A percentile compares a stretch with the other conserved stretches of the same genome.
These are phyloP conservation scores for Paracentrotus lividus DNA, from an alignment of 53 echinoderm and acorn worm genomes.

Conservation along the genomic window DNA sequence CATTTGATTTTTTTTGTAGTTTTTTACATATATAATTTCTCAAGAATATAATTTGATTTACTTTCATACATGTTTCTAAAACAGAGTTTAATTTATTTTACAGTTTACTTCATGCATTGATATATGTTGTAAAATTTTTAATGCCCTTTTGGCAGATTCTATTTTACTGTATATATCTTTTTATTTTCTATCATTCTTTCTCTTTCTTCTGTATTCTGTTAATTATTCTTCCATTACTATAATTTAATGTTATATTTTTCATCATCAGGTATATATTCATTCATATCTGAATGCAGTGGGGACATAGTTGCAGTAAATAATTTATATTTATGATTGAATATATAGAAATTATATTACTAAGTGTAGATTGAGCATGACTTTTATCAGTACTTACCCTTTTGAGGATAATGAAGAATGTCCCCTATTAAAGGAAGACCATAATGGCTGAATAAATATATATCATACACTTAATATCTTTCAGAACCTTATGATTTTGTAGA, in stretches of 20 bases:
- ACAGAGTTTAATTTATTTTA: no score
- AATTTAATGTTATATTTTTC: not conserved
- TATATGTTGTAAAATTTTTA: no score
- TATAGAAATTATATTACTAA: not conserved
- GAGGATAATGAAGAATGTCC: not conserved
- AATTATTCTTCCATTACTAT: not conserved
- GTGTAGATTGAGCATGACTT: no score
- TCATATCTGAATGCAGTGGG: slow-evolving; percentile 38
- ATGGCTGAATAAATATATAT: not conserved
- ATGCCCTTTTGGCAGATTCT: not conserved
- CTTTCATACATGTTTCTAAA: no score
- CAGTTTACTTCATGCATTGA: no score
- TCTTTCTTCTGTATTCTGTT: not conserved
- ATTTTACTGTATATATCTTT: not conserved
- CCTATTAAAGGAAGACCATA: not conserved
- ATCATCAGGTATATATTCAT: not conserved
- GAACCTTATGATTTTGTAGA: not conserved
- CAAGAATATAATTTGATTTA: no score
- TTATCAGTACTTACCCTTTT: not conserved
- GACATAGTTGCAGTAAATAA: slow-evolving; percentile 10
- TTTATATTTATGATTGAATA: not conserved
- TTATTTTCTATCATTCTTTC: slow-evolving; percentile 7
- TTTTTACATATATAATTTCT: no score
- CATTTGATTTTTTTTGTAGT: no score
- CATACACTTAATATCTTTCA: not conserved